These are phyloP conservation scores for Apus apus DNA, from an alignment of 2,113 vertebrate genomes.

Conservation along the genomic window DNA sequence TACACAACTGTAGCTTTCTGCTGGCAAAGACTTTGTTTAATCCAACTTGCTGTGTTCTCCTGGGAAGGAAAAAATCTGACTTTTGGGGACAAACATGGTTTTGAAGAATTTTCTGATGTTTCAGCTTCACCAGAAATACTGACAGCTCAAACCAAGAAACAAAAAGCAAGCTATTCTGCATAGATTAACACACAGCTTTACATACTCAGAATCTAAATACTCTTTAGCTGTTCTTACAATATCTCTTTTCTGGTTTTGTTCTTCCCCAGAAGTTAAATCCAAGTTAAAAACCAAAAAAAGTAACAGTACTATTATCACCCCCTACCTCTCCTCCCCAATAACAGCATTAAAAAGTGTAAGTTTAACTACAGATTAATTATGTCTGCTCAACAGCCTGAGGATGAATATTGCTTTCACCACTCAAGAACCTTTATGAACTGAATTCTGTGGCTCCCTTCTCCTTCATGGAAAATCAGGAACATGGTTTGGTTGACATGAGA, in stretches of 20 bases:
- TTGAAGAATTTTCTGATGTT: constrained; percentile 2
- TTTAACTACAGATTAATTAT: neutral
- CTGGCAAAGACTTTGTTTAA: constrained; percentile 24
- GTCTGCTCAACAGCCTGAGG: neutral
- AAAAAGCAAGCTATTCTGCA: neutral
- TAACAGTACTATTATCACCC: neutral
- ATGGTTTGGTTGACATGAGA: rapidly evolving
- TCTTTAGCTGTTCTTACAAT: neutral
- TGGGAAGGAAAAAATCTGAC: neutral
- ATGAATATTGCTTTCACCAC: neutral
- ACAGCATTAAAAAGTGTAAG: neutral
- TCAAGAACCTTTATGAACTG: neutral
- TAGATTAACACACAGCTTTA: neutral
- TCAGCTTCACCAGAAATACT: constrained; percentile 12
- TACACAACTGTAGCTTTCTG: constrained; percentile 59
- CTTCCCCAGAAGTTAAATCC: neutral
- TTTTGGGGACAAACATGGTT: neutral
- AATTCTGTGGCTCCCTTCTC: neutral
- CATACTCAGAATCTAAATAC: neutral
- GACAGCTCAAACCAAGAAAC: constrained; percentile 16
- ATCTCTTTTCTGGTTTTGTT: neutral
- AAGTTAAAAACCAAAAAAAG: neutral
- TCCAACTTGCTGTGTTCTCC: neutral
- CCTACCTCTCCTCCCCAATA: neutral
- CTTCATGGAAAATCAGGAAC: neutral